These are phyloP conservation scores for Ernsta delagoae DNA, from an alignment of 2,888 invertebrate species.

Conservation along the genomic window DNA sequence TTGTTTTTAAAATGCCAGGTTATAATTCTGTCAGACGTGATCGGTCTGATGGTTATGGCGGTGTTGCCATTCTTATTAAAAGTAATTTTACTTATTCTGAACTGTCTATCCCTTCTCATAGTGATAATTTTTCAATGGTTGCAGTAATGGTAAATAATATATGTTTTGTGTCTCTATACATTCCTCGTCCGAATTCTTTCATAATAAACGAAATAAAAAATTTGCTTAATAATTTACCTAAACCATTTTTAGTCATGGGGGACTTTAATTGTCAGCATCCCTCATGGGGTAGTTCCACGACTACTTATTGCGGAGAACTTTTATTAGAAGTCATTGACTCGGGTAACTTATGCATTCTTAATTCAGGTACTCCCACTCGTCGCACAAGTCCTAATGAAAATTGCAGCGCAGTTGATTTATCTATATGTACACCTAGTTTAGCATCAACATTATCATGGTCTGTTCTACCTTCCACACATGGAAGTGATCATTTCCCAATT, in stretches of 20 bases:
- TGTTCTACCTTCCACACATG: not conserved
- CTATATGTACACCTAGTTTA: slow-evolving; percentile 1
- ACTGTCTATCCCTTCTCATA: not conserved
- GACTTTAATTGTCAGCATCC: slow-evolving; percentile 1
- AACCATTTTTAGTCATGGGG: not conserved
- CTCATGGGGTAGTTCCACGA: not conserved
- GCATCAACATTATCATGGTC: slow-evolving; percentile 5
- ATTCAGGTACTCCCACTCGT: not conserved
- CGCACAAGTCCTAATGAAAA: slow-evolving; percentile 1
- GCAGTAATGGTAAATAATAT: slow-evolving; percentile 6
- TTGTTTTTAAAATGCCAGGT: slow-evolving; percentile 5
- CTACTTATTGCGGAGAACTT: not conserved
- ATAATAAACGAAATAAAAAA: slow-evolving; percentile 4
- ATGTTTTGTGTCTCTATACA: not conserved
- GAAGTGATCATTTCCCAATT: slow-evolving; percentile 5
- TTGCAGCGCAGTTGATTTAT: not conserved
- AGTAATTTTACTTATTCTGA: not conserved
- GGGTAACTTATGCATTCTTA: not conserved
- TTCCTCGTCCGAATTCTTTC: not conserved
- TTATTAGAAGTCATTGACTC: slow-evolving; percentile 5
- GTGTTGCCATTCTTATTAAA: slow-evolving; percentile 2
- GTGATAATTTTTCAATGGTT: not conserved
- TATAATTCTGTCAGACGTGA: slow-evolving; percentile 3
- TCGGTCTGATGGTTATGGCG: not conserved
- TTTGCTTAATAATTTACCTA: not conserved